Evolutionary conservation across 2,888 invertebrate genomes (phyloP), one percentile per base, ranked within the genome.

Genomic region (Neria commutata): DNA sequence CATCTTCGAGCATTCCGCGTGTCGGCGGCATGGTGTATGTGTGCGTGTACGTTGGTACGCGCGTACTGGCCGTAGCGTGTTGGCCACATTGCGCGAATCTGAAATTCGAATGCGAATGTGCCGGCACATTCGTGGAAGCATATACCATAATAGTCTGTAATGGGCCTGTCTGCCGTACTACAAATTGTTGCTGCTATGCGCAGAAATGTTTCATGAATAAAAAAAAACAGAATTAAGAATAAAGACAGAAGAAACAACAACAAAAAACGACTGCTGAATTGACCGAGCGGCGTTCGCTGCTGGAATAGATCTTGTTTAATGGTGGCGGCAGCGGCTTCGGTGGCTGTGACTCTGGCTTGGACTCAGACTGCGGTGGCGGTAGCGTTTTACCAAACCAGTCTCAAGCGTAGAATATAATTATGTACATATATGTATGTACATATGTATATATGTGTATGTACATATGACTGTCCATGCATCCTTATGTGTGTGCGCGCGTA

Each of bases 391-490:
- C n/a, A 58, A 54, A 62, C 49, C 53, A 49, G 57, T 53, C 54
- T 34, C 46, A 16, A 23, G 5, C 5, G 42, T 42, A 19, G 21
- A 42, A 42, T 42, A 42, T 42, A 42, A 42, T 42, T 42, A 42
- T 42, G 25, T 42, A 8, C 25, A 16, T 25, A 40, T 17, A 33
- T 40, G 40, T 40, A 16, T 17, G 17, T n/a, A 34, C 16, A 55
- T 45, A 48, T 61, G 60, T 48, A 54, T 51, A 60, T 49, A 45
- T 40, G 29, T 37, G 23, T 40, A 46, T 51, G 46, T 54, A 26
- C 52, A 21, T 56, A 48, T 49, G 48, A n/a, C n/a, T n/a, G 47
- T 19, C 16, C 34, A 37, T 34, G 25, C 34, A 23, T 24, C 11
- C 4, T 3, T 47, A 14, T 47, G 24, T 47, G 23, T 47, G 47